Evolutionary conservation across 2,113 vertebrate species (phyloP).

Genomic region (Daubentonia madagascariensis): DNA sequence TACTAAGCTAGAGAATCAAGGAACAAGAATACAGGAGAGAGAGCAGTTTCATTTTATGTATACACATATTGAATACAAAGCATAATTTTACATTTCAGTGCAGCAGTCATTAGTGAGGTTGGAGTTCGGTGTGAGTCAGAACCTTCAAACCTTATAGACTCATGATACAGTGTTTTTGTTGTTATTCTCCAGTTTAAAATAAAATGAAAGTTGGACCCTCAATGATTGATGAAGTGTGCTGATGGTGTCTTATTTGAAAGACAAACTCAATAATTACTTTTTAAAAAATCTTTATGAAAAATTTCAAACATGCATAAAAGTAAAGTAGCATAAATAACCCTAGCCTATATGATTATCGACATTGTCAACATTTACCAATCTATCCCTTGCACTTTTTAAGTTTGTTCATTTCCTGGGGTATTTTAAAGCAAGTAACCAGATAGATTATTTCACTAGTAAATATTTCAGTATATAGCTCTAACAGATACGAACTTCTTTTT

Average conservation of each 20-base stretch:
- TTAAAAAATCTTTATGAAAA: neutral
- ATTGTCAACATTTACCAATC: neutral
- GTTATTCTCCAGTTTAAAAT: slow-evolving; percentile 17
- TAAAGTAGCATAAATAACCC: neutral
- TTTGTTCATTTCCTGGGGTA: neutral
- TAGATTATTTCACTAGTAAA: neutral
- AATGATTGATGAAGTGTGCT: neutral
- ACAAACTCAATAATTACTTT: neutral
- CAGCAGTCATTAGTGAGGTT: neutral
- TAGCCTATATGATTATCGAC: neutral
- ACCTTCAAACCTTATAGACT: neutral
- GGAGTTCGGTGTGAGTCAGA: neutral
- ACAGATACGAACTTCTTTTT: neutral
- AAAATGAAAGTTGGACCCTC: neutral
- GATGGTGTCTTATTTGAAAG: neutral
- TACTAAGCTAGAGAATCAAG: neutral
- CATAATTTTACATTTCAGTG: neutral
- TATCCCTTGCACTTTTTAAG: neutral
- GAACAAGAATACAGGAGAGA: neutral
- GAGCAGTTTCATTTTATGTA: neutral
- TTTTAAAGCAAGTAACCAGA: slow-evolving; percentile 24
- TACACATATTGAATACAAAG: neutral
- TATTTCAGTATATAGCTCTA: neutral
- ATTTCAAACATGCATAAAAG: neutral
- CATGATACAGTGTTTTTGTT: neutral